Base-by-base conservation (phyloP, 2,888 invertebrate species). In the Andrena marginata region DNA sequence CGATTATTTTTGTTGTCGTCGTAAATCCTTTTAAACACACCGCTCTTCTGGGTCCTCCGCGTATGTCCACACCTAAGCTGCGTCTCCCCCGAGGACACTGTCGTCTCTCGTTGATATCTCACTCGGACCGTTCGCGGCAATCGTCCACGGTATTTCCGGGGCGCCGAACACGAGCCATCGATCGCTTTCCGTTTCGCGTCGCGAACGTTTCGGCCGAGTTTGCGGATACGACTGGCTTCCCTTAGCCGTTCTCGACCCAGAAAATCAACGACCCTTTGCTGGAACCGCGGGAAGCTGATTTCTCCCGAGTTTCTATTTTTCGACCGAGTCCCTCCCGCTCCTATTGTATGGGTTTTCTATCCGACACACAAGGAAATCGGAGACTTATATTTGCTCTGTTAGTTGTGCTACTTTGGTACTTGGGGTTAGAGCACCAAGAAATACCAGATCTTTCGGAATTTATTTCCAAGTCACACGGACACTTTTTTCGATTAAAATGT, bases 1-100 rank as follows among this genome's bases (percentile, higher is more conserved):
- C 90, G 90, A 89, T 90, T 89, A 90, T 90, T 90, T 90, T 90
- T 90, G 90, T 90, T 90, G 90, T 89, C 89, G 90, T 90, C 90
- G 87, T 90, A 90, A 90, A 90, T 90, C 87, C 89, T 89, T 89
- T 90, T 86, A 89, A 90, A 90, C 83, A 86, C 84, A 84, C 85
- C 89, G 89, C 89, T 90, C 86, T 80, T 63, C 83, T 85, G 74
- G 84, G 81, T 85, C 85, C 81, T 82, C 76, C 79, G 80, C 89
- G 74, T 89, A 85, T 84, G 86, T 90, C 82, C 86, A 65, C 80
- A 70, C 84, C 80, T 80, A 63, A 23, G 72, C 74, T 64, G 75
- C 84, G 77, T 87, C 81, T 82, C 82, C 80, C 86, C 64, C 65
- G 85, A 89, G 85, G 85, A 90, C 16, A 16, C 84, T 86, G 88